Evolutionary conservation across 2,797 vertebrate species (phyloP).

Genomic region (Platyrinchus mystaceus): DNA sequence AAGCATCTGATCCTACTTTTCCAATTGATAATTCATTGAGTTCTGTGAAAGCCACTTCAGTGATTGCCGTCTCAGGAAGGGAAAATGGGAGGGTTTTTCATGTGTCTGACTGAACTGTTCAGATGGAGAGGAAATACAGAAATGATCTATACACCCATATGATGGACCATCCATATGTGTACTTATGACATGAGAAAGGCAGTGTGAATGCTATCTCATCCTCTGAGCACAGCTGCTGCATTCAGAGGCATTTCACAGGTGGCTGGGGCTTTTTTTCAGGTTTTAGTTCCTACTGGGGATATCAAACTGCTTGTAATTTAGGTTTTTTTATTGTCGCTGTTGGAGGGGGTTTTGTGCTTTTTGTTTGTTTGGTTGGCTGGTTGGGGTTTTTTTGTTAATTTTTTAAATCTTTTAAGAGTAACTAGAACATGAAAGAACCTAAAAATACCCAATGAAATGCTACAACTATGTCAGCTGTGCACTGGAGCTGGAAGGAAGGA

Average conservation of each 20-base stretch:
- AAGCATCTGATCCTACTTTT: not conserved
- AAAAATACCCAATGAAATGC: slow-evolving; percentile 41
- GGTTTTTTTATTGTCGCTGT: not conserved
- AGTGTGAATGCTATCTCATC: not conserved
- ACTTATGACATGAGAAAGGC: not conserved
- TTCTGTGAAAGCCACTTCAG: not conserved
- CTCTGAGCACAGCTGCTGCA: slow-evolving; percentile 36
- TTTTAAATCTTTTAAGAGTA: not conserved
- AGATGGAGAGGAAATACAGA: not conserved
- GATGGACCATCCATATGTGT: not conserved
- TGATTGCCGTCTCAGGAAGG: not conserved
- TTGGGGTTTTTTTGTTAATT: not conserved
- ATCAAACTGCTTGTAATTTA: slow-evolving; percentile 50
- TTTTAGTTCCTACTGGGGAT: slow-evolving; percentile 36
- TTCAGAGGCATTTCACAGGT: slow-evolving; percentile 47
- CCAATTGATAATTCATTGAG: not conserved
- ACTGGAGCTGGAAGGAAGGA: not conserved
- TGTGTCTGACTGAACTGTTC: not conserved
- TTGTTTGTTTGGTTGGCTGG: not conserved
- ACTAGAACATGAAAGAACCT: slow-evolving; percentile 39
- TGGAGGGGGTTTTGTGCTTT: not conserved
- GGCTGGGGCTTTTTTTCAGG: slow-evolving; percentile 23
- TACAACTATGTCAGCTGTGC: slow-evolving; percentile 24
- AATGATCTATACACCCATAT: not conserved
- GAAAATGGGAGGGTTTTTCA: not conserved